Evolutionary conservation across 2,797 vertebrate genomes (phyloP), one percentile per base, ranked within the genome.

Genomic region (Kryptopterus vitreolus): DNA sequence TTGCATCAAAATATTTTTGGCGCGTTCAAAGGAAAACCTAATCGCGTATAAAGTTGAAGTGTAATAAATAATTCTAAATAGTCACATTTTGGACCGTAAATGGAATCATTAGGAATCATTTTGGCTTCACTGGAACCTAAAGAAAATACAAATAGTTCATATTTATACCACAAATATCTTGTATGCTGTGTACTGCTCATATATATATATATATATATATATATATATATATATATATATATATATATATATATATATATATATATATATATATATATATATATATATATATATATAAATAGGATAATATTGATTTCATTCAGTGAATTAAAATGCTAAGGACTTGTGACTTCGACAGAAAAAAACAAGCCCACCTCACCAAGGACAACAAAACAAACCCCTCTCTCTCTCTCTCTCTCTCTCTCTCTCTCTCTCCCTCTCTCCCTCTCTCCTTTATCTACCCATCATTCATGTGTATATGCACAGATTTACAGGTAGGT

Each of bases 401-500:
- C 63, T 65, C 57, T 76, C 13, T 70, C 48, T 43, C 31, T 50
- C 59, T n/a, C n/a, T n/a, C n/a, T n/a, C n/a, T n/a, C n/a, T n/a
- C n/a, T n/a, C 59, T 24, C 63, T 65, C 57, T 76, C 13, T 70
- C 48, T 43, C 31, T 50, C 59, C n/a, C n/a, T n/a, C n/a, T n/a
- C n/a, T n/a, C 59, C 22, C 63, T 65, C 57, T 76, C 13, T 70
- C 48, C 48, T 31, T 50, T 55, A 74, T 33, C 66, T 55, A 83
- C 65, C 65, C 72, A n/a, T 58, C 48, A 70, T 76, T 70, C 69
- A 73, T 73, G 70, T 15, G 58, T 78, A 82, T 57, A 50, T 71
- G 78, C n/a, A 71, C 53, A 81, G 75, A 79, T 77, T 66, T 55
- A 73, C 70, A 43, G 76, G 63, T 22, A 81, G 57, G 38, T 66